Conservation (phyloP, 2,888 invertebrate species). For the Clistopyga incitator region DNA sequence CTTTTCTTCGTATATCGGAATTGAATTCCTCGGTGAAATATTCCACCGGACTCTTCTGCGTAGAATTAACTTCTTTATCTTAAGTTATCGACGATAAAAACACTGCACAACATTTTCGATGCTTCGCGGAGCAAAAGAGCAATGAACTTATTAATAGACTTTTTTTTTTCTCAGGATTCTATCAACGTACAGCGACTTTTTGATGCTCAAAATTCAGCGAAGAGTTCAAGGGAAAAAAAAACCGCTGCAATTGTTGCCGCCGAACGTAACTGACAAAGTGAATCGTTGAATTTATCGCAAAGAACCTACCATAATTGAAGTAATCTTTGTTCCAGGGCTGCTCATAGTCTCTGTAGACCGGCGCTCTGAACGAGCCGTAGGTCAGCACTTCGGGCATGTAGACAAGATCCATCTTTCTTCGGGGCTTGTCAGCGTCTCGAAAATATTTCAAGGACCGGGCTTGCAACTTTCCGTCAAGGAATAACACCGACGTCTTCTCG, state of each 20-base stretch:
- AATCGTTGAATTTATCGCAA: not conserved
- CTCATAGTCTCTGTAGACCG: conserved; percentile 85
- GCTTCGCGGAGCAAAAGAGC: not conserved
- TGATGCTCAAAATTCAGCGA: not conserved
- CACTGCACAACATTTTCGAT: not conserved
- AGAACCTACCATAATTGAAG: conserved; percentile 78
- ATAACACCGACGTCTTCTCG: not conserved
- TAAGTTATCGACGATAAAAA: not conserved
- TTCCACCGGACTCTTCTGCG: not conserved
- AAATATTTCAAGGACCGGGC: not conserved
- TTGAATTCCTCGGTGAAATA: not conserved
- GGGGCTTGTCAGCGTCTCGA: too few species aligned
- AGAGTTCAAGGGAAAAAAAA: not conserved
- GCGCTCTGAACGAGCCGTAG: conserved; percentile 84
- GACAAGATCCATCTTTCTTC: conserved; percentile 85
- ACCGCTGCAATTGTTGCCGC: not conserved
- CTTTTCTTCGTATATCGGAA: not conserved
- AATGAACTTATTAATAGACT: not conserved
- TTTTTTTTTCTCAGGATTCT: not conserved
- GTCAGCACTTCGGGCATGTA: conserved; percentile 86
- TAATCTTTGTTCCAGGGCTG: conserved; percentile 83
- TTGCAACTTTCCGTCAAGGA: not conserved
- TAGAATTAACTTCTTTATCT: not conserved
- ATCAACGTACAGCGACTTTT: not conserved
- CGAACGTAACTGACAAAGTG: not conserved